Percentiles rank a stretch among this genome's conserved stretches.
These are phyloP conservation scores for Athene noctua DNA, from an alignment of 2,113 vertebrate genomes.

Conservation along the genomic window DNA sequence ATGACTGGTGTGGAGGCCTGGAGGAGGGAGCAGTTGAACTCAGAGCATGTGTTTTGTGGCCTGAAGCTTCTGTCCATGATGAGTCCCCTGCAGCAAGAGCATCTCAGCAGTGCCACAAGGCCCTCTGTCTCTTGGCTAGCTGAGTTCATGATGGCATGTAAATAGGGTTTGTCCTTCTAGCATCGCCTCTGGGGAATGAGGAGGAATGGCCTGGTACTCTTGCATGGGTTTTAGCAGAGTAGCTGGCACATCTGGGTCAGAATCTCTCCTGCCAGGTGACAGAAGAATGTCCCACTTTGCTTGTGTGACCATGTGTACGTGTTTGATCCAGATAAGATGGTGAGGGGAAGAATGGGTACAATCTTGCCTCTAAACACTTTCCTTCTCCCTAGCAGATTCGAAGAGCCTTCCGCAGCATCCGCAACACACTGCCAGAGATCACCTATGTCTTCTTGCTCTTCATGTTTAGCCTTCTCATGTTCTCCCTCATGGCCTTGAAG, in stretches of 20 bases:
- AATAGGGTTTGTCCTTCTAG: neutral
- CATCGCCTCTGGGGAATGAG: neutral
- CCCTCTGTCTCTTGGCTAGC: neutral
- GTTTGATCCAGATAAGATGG: neutral
- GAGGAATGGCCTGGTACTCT: neutral
- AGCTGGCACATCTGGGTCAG: neutral
- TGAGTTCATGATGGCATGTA: neutral
- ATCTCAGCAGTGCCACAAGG: neutral
- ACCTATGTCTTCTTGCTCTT: constrained; percentile 89
- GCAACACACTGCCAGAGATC: constrained; percentile 89
- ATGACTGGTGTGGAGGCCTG: neutral
- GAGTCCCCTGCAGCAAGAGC: neutral
- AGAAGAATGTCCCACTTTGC: neutral
- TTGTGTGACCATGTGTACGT: neutral
- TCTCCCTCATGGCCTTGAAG: constrained; percentile 93
- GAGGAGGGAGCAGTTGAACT: neutral
- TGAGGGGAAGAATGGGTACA: neutral
- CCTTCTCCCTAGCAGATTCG: constrained; percentile 78
- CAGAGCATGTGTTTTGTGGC: neutral
- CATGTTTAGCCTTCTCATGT: constrained; percentile 90
- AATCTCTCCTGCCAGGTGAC: neutral
- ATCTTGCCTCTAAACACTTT: neutral
- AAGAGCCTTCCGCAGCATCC: constrained; percentile 88
- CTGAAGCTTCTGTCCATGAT: neutral
- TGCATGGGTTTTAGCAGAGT: neutral